Evolutionary conservation across 2,797 vertebrate genomes (phyloP).

Genomic region (Paedocypris micromegethes): DNA sequence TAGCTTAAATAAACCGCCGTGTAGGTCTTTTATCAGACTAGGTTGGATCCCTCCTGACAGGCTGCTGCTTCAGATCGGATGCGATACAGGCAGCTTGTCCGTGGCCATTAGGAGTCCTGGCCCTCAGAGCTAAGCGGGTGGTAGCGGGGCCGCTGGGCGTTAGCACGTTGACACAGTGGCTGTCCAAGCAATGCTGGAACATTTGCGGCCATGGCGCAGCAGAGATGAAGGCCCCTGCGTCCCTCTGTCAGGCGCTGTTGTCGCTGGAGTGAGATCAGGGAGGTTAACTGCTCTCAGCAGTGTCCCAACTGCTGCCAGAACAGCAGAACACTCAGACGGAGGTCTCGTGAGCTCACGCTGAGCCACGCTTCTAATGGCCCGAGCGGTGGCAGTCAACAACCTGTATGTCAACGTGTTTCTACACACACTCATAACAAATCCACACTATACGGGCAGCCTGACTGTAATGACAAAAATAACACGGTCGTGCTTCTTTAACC

Average conservation of each 20-base stretch:
- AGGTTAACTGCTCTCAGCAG: slow-evolving; percentile 55
- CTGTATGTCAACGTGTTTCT: slow-evolving; percentile 7
- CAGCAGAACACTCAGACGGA: slow-evolving; percentile 37
- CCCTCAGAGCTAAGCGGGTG: slow-evolving; percentile 62
- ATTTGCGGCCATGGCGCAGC: slow-evolving; percentile 38
- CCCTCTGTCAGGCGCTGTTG: slow-evolving; percentile 52
- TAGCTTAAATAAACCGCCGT: slow-evolving; percentile 35
- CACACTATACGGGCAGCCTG: too few species aligned
- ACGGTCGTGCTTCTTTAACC: too few species aligned
- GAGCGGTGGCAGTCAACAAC: slow-evolving; percentile 49
- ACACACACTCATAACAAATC: not conserved
- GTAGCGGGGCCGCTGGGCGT: slow-evolving; percentile 51
- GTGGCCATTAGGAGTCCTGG: slow-evolving; percentile 60
- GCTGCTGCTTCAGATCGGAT: slow-evolving; percentile 55
- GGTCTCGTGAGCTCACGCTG: slow-evolving; percentile 40
- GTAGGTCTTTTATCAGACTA: slow-evolving; percentile 29
- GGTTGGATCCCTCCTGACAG: slow-evolving; percentile 65
- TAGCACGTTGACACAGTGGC: slow-evolving; percentile 50
- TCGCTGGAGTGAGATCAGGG: slow-evolving; percentile 45
- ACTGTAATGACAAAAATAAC: too few species aligned
- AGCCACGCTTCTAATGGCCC: slow-evolving; percentile 46
- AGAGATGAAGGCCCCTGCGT: slow-evolving; percentile 46
- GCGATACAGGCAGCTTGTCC: slow-evolving; percentile 58
- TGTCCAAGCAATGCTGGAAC: slow-evolving; percentile 58
- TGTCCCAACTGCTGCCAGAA: slow-evolving; percentile 58